Evolutionary conservation across 1,140 invertebrate species (phyloP), one percentile per base, ranked within the genome.

Genomic region (Heliconius himera): DNA sequence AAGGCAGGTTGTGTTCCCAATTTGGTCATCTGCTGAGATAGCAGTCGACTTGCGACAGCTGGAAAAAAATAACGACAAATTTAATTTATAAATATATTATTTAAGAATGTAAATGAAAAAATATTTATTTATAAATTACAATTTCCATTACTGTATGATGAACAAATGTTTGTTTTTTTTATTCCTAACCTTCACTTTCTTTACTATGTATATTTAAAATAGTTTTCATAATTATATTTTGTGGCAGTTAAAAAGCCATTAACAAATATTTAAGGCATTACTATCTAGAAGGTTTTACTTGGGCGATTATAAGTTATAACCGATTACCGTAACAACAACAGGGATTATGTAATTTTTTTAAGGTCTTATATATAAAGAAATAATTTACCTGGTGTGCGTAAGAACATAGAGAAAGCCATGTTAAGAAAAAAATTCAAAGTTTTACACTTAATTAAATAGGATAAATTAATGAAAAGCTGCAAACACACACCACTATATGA

Each of bases 321-420:
- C 26, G 26, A 66, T 66, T 66, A 66, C 5, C 60, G 26, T 66
- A 72, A 73, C 54, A 49, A 84, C 74, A 88, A 85, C 80, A 85
- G 80, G 38, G 81, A 83, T 86, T 85, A 86, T 87, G 87, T 89
- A 88, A 91, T 81, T 77, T 41, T 80, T 80, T 85, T 79, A 81
- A 80, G 74, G 78, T 82, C 76, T 77, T 79, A 79, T 60, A 70
- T 20, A 82, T 72, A 70, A 76, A 70, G 29, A 9, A 56, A 41
- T 79, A 60, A 26, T 66, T 72, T 90, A 91, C 90, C 90, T 88
- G 89, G 81, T 77, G 82, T 81, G 54, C 90, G 87, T 74, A 90
- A 83, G 46, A 91, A 87, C 87, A 90, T 90, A 51, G 90, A 91
- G 54, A 90, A 84, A 38, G 89, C 90, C 90, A 91, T 91, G 81